Percentiles rank a stretch among this genome's conserved stretches.
phyloP scores from a whole-genome alignment of 37 sponge, comb jelly and placozoan species.

The Bolinopsis microptera region DNA sequence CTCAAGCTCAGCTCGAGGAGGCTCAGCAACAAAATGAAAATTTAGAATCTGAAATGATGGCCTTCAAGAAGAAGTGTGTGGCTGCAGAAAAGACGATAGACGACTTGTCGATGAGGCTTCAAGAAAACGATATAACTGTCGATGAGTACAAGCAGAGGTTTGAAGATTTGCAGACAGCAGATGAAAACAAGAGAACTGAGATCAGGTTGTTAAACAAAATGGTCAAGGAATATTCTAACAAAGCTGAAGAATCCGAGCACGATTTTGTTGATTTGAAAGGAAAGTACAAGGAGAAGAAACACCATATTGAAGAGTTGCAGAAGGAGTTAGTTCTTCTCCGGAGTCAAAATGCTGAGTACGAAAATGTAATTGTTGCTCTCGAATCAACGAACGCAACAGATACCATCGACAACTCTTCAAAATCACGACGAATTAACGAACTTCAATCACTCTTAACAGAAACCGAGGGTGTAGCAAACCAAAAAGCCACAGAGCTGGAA shows the following conservation, averaged over 20 bases:
- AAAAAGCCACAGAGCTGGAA: slow-evolving; percentile 13
- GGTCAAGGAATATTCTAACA: slow-evolving; percentile 32
- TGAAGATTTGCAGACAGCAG: slow-evolving; percentile 19
- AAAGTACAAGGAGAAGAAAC: neutral
- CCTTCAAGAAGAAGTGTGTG: neutral
- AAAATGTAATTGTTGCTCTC: slow-evolving; percentile 27
- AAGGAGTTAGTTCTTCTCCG: slow-evolving; percentile 18
- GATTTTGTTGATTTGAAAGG: neutral
- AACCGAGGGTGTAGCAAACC: neutral
- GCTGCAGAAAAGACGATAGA: neutral
- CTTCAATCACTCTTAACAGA: neutral
- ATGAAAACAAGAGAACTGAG: slow-evolving; percentile 53
- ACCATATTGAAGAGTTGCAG: neutral
- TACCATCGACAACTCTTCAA: slow-evolving; percentile 21
- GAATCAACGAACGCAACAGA: slow-evolving; percentile 14
- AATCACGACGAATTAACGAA: neutral
- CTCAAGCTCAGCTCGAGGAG: neutral
- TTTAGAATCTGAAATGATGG: neutral
- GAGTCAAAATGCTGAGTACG: neutral
- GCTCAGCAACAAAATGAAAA: slow-evolving; percentile 16
- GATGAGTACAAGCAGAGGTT: slow-evolving; percentile 42
- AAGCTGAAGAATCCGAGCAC: neutral
- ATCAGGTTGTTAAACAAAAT: slow-evolving; percentile 19
- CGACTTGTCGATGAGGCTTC: neutral
- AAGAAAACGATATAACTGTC: neutral